phyloP scores from a whole-genome alignment of 1,140 invertebrate genomes.

The Anagrus nilaparvatae region DNA sequence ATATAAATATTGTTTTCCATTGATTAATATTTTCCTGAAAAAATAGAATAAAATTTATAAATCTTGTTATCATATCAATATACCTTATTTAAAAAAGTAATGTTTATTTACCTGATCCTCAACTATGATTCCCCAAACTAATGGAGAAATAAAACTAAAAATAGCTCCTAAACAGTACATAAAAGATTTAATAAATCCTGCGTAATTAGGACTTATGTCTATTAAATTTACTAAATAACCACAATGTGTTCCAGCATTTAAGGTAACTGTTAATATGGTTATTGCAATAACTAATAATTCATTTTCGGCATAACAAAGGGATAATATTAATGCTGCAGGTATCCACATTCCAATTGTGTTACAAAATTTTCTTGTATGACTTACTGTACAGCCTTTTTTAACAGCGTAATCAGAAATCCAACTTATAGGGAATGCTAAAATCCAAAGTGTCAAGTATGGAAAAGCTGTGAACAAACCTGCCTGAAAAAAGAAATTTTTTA shows the following conservation, averaged over 20 bases:
- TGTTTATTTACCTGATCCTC: constrained; percentile 30
- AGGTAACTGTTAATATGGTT: constrained; percentile 46
- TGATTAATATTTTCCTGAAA: constrained; percentile 37
- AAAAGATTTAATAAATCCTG: constrained; percentile 55
- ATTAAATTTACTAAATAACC: constrained; percentile 53
- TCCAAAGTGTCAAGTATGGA: constrained; percentile 67
- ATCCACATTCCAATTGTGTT: constrained; percentile 51
- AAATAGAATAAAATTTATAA: too few species aligned
- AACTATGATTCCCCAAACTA: constrained; percentile 41
- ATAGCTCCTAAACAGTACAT: constrained; percentile 54
- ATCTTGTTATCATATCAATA: too few species aligned
- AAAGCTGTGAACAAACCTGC: constrained; percentile 64
- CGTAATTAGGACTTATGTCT: constrained; percentile 55
- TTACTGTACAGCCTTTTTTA: constrained; percentile 43
- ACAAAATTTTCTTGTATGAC: constrained; percentile 49
- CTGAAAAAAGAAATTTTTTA: constrained; percentile 41
- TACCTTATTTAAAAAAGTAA: too few species aligned
- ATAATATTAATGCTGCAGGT: constrained; percentile 36
- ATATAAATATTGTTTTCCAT: constrained; percentile 49
- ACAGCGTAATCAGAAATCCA: constrained; percentile 52
- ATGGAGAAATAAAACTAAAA: constrained; percentile 49
- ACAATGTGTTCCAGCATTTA: constrained; percentile 46
- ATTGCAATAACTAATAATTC: constrained; percentile 33
- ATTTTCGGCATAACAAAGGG: constrained; percentile 24
- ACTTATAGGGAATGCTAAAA: constrained; percentile 55